Conservation (phyloP, 2,113 vertebrate species). For the Ivindomyrus marchei region DNA sequence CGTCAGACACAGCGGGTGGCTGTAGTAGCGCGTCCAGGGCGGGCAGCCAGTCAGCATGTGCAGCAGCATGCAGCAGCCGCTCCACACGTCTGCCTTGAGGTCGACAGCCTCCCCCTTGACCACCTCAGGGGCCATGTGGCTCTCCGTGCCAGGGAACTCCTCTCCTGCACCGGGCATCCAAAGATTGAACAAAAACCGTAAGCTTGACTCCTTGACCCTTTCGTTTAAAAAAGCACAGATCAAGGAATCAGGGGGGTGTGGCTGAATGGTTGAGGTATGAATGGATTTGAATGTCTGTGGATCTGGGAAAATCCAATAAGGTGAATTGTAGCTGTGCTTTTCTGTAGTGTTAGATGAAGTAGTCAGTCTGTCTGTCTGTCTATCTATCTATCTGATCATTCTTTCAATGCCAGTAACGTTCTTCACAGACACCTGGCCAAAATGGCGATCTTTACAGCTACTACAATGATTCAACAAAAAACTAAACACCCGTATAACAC, state of each 20-base stretch:
- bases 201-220: neutral
- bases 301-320: neutral
- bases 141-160: conserved; percentile 82
- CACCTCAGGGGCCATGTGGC: conserved; percentile 92
- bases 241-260: neutral
- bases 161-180: conserved; percentile 56
- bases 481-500: neutral
- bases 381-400: too few relatives aligned
- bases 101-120: conserved; percentile 72
- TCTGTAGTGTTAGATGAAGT: neutral
- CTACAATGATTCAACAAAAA: neutral
- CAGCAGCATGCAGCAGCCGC: conserved; percentile 89
- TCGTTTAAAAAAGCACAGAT: neutral
- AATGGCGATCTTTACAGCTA: too few relatives aligned
- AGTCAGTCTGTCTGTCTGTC: neutral
- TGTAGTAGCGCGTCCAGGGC: conserved; percentile 83
- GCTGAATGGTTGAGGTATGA: neutral
- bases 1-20: conserved; percentile 85
- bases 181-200: neutral
- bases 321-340: neutral
- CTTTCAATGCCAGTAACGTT: too few relatives aligned
- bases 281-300: neutral
- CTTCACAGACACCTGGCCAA: too few relatives aligned
- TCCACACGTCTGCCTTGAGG: conserved; percentile 88
- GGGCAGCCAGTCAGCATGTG: conserved; percentile 90